Evolutionary conservation across 2,113 vertebrate genomes (phyloP).

Genomic region (Numenius arquata): DNA sequence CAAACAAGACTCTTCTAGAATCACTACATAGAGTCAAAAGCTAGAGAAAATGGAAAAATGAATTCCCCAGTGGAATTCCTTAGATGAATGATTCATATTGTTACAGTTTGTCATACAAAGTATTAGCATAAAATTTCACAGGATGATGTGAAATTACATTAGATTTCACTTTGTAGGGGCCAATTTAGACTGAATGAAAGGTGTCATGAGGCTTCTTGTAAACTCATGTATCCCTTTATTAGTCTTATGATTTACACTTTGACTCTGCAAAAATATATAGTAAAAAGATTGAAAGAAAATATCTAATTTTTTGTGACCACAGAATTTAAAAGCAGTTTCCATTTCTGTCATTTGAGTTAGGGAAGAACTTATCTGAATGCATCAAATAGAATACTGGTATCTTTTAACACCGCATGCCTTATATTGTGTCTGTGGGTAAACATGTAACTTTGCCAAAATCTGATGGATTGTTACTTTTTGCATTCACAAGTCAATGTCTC

Average conservation of each 20-base stretch:
- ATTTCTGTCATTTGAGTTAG: background rate
- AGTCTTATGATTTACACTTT: background rate
- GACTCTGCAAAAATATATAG: background rate
- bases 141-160: background rate
- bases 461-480: background rate
- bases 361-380: background rate
- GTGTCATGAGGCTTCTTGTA: background rate
- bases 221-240: background rate
- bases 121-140: background rate
- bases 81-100: background rate
- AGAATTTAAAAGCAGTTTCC: background rate
- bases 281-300: background rate
- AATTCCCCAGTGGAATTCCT: background rate
- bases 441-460: background rate
- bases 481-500: background rate
- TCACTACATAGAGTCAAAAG: background rate
- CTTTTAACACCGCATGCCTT: background rate
- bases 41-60: background rate
- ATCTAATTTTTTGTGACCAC: background rate
- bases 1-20: background rate
- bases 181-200: background rate
- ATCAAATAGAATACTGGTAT: background rate
- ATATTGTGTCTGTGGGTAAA: background rate
- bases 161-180: background rate
- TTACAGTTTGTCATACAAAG: background rate